A percentile compares a stretch with the other conserved stretches of the same genome.
phyloP scores from a whole-genome alignment of 2,113 vertebrate species.

The Desmodus rotundus region DNA sequence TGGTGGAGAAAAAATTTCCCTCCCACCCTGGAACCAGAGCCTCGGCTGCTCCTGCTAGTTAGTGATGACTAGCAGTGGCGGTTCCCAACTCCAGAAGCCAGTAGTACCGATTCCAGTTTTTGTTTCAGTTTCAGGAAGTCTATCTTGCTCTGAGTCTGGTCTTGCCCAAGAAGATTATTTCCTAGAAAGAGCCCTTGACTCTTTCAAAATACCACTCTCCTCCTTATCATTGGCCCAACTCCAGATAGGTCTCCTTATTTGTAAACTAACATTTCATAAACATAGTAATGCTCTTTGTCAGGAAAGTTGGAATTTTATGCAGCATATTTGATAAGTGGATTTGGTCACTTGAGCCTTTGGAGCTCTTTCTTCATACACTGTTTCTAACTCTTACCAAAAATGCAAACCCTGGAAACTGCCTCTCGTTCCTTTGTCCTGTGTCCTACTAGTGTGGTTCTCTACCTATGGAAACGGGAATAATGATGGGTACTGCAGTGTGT shows the following conservation, averaged over 20 bases:
- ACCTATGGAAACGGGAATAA: background rate
- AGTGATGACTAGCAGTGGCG: background rate
- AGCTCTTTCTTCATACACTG: background rate
- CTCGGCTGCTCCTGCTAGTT: background rate
- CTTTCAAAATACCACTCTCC: background rate
- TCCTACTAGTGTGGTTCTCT: background rate
- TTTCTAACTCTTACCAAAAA: background rate
- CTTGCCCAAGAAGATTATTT: background rate
- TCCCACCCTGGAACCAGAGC: background rate
- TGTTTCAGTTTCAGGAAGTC: background rate
- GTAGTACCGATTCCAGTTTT: background rate
- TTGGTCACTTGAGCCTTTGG: background rate
- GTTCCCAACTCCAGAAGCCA: background rate
- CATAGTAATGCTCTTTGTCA: background rate
- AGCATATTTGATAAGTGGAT: background rate
- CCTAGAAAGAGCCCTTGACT: background rate
- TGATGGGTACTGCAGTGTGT: background rate
- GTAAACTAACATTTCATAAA: background rate
- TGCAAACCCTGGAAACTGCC: slow-evolving; percentile 4
- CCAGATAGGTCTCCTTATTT: background rate
- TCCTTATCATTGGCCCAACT: background rate
- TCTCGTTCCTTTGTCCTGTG: background rate
- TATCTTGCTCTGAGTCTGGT: background rate
- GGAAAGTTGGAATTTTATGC: background rate
- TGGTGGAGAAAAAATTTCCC: background rate